Evolutionary conservation across 2,113 vertebrate genomes (phyloP), one percentile per base, ranked within the genome.

Genomic region (Ploceus nigricollis): DNA sequence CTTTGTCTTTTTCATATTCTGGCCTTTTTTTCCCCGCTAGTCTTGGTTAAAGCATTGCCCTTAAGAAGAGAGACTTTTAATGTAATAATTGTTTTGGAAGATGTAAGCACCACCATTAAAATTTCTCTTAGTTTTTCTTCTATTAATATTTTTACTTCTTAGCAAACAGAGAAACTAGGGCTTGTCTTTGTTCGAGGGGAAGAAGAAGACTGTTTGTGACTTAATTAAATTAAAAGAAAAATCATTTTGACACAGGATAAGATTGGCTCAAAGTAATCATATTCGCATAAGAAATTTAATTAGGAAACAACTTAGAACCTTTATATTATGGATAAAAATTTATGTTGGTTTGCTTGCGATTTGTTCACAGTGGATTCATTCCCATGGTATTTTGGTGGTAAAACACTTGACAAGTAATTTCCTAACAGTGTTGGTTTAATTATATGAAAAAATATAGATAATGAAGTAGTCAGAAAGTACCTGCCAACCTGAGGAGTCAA

Each of bases 11-110:
- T 81, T 51, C 42, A 2, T 70, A 11, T 72, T 72, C 12, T 39
- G 7, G 13, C 1, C 3, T 56, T 76, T 47, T 54, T 53, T 54
- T 1, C 1, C 1, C 18, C 22, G 3, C 15, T 90, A 42, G 33
- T 89, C 33, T 89, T 87, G 30, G 5, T 64, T 68, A 80, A 60
- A 88, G 7, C 15, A 39, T 33, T 77, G 23, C 2, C 25, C 23
- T 91, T 75, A n/a, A 64, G 42, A 76, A 80, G 39, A 60, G 6
- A 69, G 28, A 27, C 5, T 82, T 89, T 31, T 48, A 40, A 19
- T 40, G 11, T 50, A 33, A n/a, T 45, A 81, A 5, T 12, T 35
- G 7, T 80, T 7, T 61, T 80, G 15, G 42, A 76, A 82, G 73
- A 80, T 53, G 4, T 45, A 48, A 69, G 4, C 54, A 88, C 27